phyloP scores from a whole-genome alignment of 2,888 invertebrate species.

The Thera britannica region DNA sequence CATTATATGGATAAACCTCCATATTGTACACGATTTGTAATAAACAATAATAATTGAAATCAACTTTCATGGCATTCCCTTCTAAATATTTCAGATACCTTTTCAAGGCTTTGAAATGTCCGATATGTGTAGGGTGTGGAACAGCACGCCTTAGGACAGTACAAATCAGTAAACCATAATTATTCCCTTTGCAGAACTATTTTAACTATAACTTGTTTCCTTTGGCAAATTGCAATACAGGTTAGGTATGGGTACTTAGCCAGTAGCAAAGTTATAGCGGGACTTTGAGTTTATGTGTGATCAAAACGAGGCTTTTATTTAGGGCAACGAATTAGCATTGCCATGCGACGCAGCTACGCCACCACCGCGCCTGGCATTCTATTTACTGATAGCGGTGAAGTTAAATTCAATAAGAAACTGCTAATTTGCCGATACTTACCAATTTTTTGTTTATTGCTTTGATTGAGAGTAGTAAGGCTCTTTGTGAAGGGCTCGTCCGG shows the following conservation, averaged over 20 bases:
- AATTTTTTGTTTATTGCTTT: too few relatives aligned
- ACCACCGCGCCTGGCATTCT: conserved; percentile 6
- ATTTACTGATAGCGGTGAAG: conserved; percentile 11
- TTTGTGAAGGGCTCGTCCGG: too few relatives aligned
- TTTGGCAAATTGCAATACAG: conserved; percentile 51
- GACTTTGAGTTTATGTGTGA: conserved; percentile 28
- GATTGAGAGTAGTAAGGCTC: too few relatives aligned
- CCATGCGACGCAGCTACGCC: conserved; percentile 22
- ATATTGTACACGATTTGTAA: conserved; percentile 25
- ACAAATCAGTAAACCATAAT: conserved; percentile 55
- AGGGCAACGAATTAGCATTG: conserved; percentile 27
- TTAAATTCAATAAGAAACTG: conserved; percentile 4
- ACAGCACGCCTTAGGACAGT: conserved; percentile 39
- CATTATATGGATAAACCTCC: background rate
- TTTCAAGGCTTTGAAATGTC: conserved; percentile 43
- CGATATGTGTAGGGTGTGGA: conserved; percentile 36
- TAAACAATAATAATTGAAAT: conserved; percentile 26
- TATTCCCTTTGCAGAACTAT: conserved; percentile 59
- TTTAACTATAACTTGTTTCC: conserved; percentile 61
- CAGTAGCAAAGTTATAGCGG: conserved; percentile 19
- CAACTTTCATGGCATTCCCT: conserved; percentile 29
- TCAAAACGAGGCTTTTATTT: conserved; percentile 19
- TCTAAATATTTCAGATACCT: conserved; percentile 41
- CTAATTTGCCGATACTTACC: background rate
- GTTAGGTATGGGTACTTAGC: conserved; percentile 37